Base-by-base conservation (phyloP, 2,113 vertebrate genomes). In the Cettia cetti region DNA sequence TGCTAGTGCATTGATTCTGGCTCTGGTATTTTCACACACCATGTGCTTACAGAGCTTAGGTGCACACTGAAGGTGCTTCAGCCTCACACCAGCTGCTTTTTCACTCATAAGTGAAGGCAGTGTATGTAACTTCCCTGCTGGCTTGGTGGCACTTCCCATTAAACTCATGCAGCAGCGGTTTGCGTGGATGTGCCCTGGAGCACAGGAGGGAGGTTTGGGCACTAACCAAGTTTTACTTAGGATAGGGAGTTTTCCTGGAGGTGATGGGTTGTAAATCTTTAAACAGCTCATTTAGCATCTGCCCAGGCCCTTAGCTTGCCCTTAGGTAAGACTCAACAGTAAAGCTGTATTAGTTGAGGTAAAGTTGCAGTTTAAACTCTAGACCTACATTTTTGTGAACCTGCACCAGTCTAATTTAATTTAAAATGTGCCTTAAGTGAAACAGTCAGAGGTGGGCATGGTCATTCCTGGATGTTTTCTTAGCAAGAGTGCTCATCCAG, bases 361-460 rank as follows among this genome's bases (percentile, higher is more conserved):
- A 3, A 54, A 70, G n/a, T 59, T 89, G 49, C n/a, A 31, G 9
- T 87, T 87, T 69, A 56, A 87, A 63, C 33, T 59, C 40, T 30
- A 65, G 49, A 31, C 1, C 0, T 22, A 20, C 0, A 0, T 85
- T 61, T 61, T 39, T 39, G 11, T 0, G 0, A 60, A 15, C 16
- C 69, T 83, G 12, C 9, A 50, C 47, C 18, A 24, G 42, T 45
- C 20, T 70, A 42, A 45, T 75, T 50, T 31, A 45, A 35, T 75
- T 81, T 61, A 28, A 71, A 90, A 63, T 7, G 28, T 81, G 22
- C 23, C 18, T 31, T 72, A 59, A 40, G 39, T 12, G 26, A 56
- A 74, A 40, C 37, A 60, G 37, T 68, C 31, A 23, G 70, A 69
- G n/a, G 56, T 64, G 40, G 28, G 22, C 13, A 15, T 66, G 72